Conservation (phyloP, 2,797 vertebrate species). For the Etheostoma perlongum region DNA sequence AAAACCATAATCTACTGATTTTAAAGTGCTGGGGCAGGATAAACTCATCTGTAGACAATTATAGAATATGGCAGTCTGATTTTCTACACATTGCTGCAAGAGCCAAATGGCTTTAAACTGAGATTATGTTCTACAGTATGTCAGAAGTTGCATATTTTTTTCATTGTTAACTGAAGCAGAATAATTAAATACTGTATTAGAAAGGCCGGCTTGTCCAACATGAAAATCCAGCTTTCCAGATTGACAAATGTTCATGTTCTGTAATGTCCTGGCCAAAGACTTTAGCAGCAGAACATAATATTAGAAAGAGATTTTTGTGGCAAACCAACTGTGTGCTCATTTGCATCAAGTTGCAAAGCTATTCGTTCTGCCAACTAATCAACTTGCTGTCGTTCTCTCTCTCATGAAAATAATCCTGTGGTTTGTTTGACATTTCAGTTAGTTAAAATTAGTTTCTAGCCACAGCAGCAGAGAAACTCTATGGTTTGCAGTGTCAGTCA, state of each 20-base stretch:
- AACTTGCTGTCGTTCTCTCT: conserved; percentile 29
- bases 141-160: conserved; percentile 10
- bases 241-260: conserved; percentile 42
- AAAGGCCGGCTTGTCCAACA: conserved; percentile 20
- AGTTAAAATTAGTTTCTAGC: conserved; percentile 1
- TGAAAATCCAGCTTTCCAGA: conserved; percentile 35
- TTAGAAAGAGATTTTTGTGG: conserved; percentile 37
- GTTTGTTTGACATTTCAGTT: conserved; percentile 1
- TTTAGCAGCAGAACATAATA: conserved; percentile 33
- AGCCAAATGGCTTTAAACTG: conserved; percentile 18
- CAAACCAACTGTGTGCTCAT: conserved; percentile 49
- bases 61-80: conserved; percentile 4
- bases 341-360: conserved; percentile 30
- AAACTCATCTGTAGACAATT: conserved; percentile 19
- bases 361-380: conserved; percentile 37
- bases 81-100: conserved; percentile 15
- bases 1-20: not conserved
- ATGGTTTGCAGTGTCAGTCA: not conserved
- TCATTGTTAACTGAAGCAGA: conserved; percentile 24
- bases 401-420: conserved; percentile 3
- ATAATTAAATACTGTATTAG: conserved; percentile 11
- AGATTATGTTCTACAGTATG: not conserved
- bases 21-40: conserved; percentile 1
- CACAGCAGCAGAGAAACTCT: not conserved
- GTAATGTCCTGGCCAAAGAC: conserved; percentile 34